phyloP scores from a whole-genome alignment of 2,888 invertebrate species.

The Ernsta delagoae region DNA sequence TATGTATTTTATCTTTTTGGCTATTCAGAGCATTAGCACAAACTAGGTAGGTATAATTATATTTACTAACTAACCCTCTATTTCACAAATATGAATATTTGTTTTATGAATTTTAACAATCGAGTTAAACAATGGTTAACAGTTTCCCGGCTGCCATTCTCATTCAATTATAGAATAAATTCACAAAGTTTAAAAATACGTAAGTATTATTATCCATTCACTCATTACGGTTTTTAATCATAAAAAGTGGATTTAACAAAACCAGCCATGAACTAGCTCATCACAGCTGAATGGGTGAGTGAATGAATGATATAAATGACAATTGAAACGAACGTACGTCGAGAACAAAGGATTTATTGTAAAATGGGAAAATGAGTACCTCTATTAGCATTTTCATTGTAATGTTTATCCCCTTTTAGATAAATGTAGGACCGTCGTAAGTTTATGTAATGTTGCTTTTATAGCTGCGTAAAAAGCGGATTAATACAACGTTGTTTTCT shows the following conservation, averaged over 20 bases:
- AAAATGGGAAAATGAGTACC: slow-evolving; percentile 17
- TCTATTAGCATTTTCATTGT: slow-evolving; percentile 22
- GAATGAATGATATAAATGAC: slow-evolving; percentile 29
- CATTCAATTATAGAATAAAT: too few relatives aligned
- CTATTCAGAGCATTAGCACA: too few relatives aligned
- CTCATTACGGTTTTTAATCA: slow-evolving; percentile 18
- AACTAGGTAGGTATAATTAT: too few relatives aligned
- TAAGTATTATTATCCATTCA: too few relatives aligned
- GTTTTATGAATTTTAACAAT: too few relatives aligned
- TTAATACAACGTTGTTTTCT: background rate
- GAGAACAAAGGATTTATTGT: slow-evolving; percentile 25
- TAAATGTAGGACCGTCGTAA: slow-evolving; percentile 15
- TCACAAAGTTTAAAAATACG: too few relatives aligned
- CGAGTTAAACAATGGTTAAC: too few relatives aligned
- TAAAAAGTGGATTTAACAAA: slow-evolving; percentile 17
- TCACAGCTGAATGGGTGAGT: slow-evolving; percentile 16
- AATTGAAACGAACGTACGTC: slow-evolving; percentile 16
- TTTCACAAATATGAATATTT: too few relatives aligned
- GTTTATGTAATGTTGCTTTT: slow-evolving; percentile 16
- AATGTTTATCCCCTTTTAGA: slow-evolving; percentile 20
- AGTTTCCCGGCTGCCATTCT: too few relatives aligned
- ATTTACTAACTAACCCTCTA: too few relatives aligned
- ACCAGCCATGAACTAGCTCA: background rate
- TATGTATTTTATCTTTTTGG: too few relatives aligned
- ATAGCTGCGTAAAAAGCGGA: slow-evolving; percentile 10